Evolutionary conservation across 2,113 vertebrate species (phyloP).

Genomic region (Elanus axillaris): DNA sequence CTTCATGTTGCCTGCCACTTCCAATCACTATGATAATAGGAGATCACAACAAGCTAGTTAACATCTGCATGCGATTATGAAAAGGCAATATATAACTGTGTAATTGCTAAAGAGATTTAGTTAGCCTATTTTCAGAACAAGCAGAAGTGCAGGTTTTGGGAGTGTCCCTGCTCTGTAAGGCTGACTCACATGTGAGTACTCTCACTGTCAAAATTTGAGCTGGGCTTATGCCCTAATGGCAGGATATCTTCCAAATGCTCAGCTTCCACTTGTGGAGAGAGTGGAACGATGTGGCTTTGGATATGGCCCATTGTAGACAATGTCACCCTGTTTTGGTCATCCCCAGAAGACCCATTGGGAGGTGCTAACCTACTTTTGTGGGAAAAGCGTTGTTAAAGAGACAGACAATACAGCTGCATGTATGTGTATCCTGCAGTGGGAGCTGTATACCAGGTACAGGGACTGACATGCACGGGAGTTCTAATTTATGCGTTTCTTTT

Average conservation of each 20-base stretch:
- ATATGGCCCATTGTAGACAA: not conserved
- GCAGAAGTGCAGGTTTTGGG: not conserved
- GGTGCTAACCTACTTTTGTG: not conserved
- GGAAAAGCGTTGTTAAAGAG: not conserved
- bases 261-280: not conserved
- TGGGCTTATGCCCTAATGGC: not conserved
- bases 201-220: not conserved
- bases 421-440: not conserved
- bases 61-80: not conserved
- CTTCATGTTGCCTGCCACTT: not conserved
- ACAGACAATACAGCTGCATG: not conserved
- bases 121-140: conserved; percentile 12
- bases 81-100: not conserved
- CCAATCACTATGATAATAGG: not conserved
- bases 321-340: not conserved
- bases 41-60: not conserved
- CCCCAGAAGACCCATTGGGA: not conserved
- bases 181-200: not conserved
- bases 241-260: not conserved
- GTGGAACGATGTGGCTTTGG: not conserved
- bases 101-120: not conserved
- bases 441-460: not conserved
- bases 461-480: not conserved
- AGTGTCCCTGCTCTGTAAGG: not conserved
- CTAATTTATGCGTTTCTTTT: not conserved